Evolutionary conservation across 30 jellyfish, hydroid and myxozoan genomes (phyloP).

Genomic region (Turritopsis dohrnii): DNA sequence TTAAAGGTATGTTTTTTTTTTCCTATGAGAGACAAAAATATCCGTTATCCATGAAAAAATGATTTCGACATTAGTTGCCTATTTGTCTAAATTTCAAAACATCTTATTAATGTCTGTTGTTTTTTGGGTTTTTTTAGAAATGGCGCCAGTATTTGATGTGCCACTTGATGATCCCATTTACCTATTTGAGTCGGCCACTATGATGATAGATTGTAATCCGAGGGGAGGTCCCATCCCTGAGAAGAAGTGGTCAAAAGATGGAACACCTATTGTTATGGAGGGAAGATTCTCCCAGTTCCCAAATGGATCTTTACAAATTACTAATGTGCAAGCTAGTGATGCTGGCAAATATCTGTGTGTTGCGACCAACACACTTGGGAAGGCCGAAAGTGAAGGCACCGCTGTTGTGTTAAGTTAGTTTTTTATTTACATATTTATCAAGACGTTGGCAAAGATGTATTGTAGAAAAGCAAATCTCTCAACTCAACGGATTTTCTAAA

Average conservation of each 20-base stretch:
- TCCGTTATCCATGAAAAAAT: no score
- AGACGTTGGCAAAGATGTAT: no score
- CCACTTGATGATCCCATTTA: conserved; percentile 86
- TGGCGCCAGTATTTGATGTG: conserved; percentile 57
- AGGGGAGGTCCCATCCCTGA: conserved; percentile 90
- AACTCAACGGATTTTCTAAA: no score
- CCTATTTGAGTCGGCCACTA: conserved; percentile 50
- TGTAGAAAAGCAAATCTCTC: no score
- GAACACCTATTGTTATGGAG: conserved; percentile 16
- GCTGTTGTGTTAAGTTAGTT: conserved; percentile 65
- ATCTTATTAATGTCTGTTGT: background rate
- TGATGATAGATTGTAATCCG: conserved; percentile 68
- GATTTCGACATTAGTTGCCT: no score
- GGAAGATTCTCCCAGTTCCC: conserved; percentile 26
- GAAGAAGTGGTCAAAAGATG: conserved; percentile 65
- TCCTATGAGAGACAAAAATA: no score
- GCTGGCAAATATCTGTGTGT: conserved; percentile 63
- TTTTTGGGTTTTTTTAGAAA: conserved; percentile 30
- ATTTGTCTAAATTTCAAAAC: background rate
- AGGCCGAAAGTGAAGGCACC: conserved; percentile 44
- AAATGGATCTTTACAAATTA: conserved; percentile 62
- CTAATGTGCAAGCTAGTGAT: conserved; percentile 47
- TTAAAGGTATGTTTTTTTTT: conserved; percentile 41
- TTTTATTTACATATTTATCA: no score
- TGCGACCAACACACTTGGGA: conserved; percentile 62